Conservation (phyloP, 1,140 invertebrate species). For the Bombus affinis region DNA sequence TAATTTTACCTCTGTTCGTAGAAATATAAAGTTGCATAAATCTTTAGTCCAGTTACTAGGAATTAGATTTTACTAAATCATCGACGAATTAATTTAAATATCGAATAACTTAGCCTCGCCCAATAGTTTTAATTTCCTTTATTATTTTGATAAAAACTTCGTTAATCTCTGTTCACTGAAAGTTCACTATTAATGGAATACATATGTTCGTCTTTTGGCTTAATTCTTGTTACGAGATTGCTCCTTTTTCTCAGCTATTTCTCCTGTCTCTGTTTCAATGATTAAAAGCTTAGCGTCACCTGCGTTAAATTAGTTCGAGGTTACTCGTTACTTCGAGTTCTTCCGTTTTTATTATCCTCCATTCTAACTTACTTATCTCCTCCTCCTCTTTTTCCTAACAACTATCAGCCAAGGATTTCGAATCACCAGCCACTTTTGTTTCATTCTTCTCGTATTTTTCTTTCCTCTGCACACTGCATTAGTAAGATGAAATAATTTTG, state of each 20-base stretch:
- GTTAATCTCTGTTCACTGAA: too few species aligned
- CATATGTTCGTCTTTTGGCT: background rate
- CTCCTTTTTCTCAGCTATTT: background rate
- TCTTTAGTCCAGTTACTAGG: too few species aligned
- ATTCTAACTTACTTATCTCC: background rate
- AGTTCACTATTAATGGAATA: background rate
- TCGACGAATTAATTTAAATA: too few species aligned
- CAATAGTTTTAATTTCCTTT: too few species aligned
- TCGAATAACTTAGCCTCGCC: too few species aligned
- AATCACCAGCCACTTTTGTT: background rate
- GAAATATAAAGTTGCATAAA: too few species aligned
- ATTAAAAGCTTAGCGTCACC: conserved; percentile 20
- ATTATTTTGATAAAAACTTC: too few species aligned
- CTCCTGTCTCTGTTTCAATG: background rate
- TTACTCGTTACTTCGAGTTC: background rate
- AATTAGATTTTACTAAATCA: too few species aligned
- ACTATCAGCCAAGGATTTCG: background rate
- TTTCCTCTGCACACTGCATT: background rate
- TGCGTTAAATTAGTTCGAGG: conserved; percentile 18
- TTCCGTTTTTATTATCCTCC: background rate
- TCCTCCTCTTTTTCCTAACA: too few species aligned
- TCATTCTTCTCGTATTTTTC: background rate
- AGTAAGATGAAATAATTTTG: background rate
- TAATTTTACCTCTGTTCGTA: too few species aligned
- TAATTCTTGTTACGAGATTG: background rate